Conservation (phyloP, 2,113 vertebrate genomes). For the Formicarius rufipectus region DNA sequence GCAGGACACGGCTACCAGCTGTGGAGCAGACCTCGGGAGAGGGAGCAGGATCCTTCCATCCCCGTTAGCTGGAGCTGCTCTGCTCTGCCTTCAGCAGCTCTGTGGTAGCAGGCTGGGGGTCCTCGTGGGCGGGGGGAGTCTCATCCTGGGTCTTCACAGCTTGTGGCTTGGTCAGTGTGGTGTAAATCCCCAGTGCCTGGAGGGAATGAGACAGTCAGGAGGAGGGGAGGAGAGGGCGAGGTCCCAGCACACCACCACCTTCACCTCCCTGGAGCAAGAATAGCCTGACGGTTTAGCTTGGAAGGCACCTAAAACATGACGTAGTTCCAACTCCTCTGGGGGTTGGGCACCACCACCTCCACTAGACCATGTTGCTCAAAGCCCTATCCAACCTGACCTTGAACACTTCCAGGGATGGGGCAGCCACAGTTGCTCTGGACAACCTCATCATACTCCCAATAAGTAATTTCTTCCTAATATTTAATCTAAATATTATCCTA, state of each 20-base stretch:
- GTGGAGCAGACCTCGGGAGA: not conserved
- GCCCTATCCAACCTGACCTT: not conserved
- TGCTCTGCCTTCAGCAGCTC: conserved; percentile 25
- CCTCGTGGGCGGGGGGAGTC: not conserved
- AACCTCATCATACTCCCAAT: not conserved
- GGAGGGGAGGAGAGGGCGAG: not conserved
- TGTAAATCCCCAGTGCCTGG: conserved; percentile 78
- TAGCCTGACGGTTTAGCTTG: not conserved
- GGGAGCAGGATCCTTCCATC: not conserved
- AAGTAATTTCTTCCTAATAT: not conserved
- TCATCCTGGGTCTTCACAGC: not conserved
- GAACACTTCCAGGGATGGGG: not conserved
- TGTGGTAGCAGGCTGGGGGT: accelerated
- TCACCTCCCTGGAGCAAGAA: accelerated
- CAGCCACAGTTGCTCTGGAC: not conserved
- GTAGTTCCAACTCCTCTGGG: not conserved
- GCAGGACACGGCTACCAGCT: not conserved
- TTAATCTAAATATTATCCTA: not conserved
- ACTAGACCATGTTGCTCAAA: not conserved
- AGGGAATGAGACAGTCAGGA: not conserved
- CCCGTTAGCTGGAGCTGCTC: conserved; percentile 15
- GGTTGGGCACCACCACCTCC: not conserved
- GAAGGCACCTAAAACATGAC: not conserved
- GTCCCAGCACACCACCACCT: accelerated
- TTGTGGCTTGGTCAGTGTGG: conserved; percentile 69